Base-by-base conservation (phyloP, 2,797 vertebrate genomes). In the Thaleichthys pacificus region DNA sequence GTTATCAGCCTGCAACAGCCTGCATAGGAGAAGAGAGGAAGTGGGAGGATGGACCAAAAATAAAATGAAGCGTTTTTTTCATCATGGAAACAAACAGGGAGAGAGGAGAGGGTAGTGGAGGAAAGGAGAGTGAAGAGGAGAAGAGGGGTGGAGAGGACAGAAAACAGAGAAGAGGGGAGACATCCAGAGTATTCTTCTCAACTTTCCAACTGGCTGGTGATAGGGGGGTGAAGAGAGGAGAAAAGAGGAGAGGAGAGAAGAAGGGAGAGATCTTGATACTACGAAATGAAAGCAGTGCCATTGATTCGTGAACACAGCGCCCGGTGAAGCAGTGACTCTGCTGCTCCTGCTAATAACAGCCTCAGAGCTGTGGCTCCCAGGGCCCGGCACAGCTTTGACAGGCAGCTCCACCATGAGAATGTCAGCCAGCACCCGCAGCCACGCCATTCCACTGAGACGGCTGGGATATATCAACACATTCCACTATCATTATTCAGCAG, bases 371-470 rank as follows among this genome's bases (percentile, higher is more conserved):
- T 12, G 68, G 73, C 81, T 88, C 75, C 76, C 73, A 77, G 86
- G 84, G 75, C 79, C 80, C 66, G 5, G 75, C 79, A 78, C 66
- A 7, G 17, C 19, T 82, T 89, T 90, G 88, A 92, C 84, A 85
- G 88, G 80, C 86, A 90, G 82, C 78, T 89, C 84, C 80, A 78
- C 77, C 6, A 80, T 85, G 85, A 88, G 86, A 90, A 91, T 90
- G 88, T 89, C 89, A 93, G 83, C 80, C 77, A 81, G 78, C 84
- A 92, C 89, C 91, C 88, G 84, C 87, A 90, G 86, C 84, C 80
- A 89, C 66, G 73, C 72, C 78, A 84, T 82, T 86, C 80, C 85
- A 84, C 85, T 87, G 88, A 89, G 77, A 75, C 83, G 73, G 77
- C 81, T 78, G 82, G 84, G 78, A 86, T 89, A 88, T 87, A 89